phyloP scores from a whole-genome alignment of 2,888 invertebrate species.

The Leuctra nigra region DNA sequence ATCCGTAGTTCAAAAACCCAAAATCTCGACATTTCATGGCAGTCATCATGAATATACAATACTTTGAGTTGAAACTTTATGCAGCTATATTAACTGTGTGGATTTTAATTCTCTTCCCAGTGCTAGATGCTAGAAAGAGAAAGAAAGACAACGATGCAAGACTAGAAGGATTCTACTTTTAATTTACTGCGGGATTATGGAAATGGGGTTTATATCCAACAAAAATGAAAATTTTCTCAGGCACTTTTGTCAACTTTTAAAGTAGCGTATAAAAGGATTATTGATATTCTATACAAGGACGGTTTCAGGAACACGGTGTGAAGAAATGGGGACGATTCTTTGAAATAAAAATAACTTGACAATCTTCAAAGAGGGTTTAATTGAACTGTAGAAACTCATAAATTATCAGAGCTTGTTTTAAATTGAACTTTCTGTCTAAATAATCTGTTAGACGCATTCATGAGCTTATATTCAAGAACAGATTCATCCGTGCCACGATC shows the following conservation, averaged over 20 bases:
- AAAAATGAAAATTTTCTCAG: constrained; percentile 11
- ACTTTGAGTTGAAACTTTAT: constrained; percentile 11
- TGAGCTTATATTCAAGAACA: no score
- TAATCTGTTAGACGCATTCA: no score
- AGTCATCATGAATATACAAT: constrained; percentile 18
- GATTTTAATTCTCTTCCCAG: constrained; percentile 13
- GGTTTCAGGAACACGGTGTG: not conserved
- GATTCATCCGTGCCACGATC: no score
- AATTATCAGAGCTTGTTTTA: not conserved
- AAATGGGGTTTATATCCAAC: constrained; percentile 15
- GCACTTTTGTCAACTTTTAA: constrained; percentile 17
- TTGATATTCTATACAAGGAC: constrained; percentile 13
- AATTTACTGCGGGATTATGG: constrained; percentile 20
- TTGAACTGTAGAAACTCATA: constrained; percentile 11
- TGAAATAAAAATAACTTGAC: constrained; percentile 5
- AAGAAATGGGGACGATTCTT: not conserved
- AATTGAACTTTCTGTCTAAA: not conserved
- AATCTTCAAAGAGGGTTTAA: constrained; percentile 9
- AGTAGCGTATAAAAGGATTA: constrained; percentile 13
- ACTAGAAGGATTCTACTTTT: constrained; percentile 10
- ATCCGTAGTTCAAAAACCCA: no score
- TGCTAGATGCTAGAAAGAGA: not conserved
- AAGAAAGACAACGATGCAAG: constrained; percentile 1
- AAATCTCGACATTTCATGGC: no score
- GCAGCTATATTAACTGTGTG: constrained; percentile 14